phyloP scores from a whole-genome alignment of 2,888 invertebrate species.

The Copidosoma aretas region DNA sequence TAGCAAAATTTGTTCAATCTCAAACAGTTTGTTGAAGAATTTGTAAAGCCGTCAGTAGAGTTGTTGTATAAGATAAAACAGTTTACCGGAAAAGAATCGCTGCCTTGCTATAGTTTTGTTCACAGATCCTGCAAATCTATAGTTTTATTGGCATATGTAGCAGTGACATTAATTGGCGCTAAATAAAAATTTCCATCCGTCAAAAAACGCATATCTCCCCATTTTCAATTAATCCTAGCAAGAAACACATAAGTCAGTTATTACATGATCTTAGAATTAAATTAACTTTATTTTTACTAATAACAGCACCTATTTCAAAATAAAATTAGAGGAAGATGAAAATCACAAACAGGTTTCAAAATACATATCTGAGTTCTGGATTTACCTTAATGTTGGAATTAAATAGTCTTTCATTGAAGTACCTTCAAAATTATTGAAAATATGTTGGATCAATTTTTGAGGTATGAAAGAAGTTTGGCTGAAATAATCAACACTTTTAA shows the following conservation, averaged over 20 bases:
- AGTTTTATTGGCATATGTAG: constrained; percentile 40
- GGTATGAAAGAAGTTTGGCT: neutral
- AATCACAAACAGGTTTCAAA: too few species aligned
- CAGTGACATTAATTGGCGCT: constrained; percentile 32
- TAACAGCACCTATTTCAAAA: constrained; percentile 19
- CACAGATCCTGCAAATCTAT: constrained; percentile 10
- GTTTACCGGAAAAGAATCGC: neutral
- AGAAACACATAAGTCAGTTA: constrained; percentile 37
- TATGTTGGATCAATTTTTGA: neutral
- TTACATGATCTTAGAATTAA: constrained; percentile 19
- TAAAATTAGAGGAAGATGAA: constrained; percentile 15
- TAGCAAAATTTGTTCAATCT: neutral
- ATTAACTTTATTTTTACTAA: constrained; percentile 12
- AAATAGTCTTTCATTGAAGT: too few species aligned
- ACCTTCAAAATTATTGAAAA: neutral
- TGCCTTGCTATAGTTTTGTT: constrained; percentile 20
- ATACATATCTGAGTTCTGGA: too few species aligned
- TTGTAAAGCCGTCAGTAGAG: neutral
- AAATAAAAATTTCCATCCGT: constrained; percentile 14
- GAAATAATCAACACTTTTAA: neutral
- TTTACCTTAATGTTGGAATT: too few species aligned
- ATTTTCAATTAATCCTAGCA: constrained; percentile 19
- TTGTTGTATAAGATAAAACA: constrained; percentile 3
- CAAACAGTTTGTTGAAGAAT: neutral
- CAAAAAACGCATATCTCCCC: constrained; percentile 9